phyloP scores from a whole-genome alignment of 35 echinoderm and acorn worm species.

The Holothuria glaberrima region DNA sequence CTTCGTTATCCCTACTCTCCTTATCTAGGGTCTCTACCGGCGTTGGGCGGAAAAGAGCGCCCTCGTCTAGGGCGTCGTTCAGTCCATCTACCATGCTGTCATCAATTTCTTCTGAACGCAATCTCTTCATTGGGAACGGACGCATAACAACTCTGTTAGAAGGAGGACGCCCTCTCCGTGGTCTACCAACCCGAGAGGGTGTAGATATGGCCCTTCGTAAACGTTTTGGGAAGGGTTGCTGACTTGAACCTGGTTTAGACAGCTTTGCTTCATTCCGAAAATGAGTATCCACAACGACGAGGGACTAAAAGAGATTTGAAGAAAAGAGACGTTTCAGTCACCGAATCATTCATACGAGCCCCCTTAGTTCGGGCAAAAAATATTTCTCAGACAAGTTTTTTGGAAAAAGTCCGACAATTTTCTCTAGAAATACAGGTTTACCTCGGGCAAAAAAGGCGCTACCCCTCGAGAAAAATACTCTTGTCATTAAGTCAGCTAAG shows the following conservation, averaged over 20 bases:
- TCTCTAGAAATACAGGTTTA: too few relatives aligned
- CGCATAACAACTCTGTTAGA: neutral
- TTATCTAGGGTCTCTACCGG: conserved; percentile 11
- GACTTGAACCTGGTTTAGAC: neutral
- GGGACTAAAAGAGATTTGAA: conserved; percentile 8
- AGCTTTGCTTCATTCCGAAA: neutral
- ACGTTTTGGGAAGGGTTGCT: neutral
- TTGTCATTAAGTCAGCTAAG: too few relatives aligned
- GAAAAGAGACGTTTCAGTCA: neutral
- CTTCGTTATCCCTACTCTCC: conserved; percentile 12
- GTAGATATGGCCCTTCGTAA: conserved; percentile 24
- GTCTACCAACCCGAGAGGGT: neutral
- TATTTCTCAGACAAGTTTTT: too few relatives aligned
- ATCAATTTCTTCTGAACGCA: conserved; percentile 7
- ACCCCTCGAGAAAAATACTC: too few relatives aligned
- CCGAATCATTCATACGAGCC: too few relatives aligned
- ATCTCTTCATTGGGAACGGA: neutral
- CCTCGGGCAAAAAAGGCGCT: too few relatives aligned
- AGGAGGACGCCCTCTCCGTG: conserved; percentile 34
- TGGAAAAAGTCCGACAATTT: too few relatives aligned
- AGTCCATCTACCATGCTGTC: neutral
- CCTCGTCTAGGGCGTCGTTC: conserved; percentile 2
- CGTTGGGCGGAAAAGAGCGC: conserved; percentile 37
- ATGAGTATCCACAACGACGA: conserved; percentile 15
- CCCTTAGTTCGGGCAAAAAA: too few relatives aligned